Evolutionary conservation across 2,888 invertebrate species (phyloP), one percentile per base, ranked within the genome.

Genomic region (Drosophila kanekoi): DNA sequence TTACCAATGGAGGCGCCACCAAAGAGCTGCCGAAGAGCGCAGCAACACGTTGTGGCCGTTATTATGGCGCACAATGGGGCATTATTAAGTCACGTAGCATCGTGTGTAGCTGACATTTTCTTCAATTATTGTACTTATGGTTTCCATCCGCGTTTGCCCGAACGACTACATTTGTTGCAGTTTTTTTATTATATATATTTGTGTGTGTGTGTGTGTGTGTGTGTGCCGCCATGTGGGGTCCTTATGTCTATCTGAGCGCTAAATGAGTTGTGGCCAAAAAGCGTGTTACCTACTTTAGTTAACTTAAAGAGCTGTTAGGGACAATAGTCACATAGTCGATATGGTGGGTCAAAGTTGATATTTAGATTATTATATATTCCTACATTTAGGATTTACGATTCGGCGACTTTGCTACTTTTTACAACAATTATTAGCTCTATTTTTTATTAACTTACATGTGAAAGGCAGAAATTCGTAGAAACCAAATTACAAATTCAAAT

Each of bases 121-220:
- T 79, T 86, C 85, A 85, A 85, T 85, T 82, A 82, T 81, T 72
- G 79, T 88, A 86, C 88, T 86, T 87, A 79, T 70, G 85, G 83
- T 87, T 82, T 86, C 76, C 63, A 45, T 83, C 73, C 72, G 84
- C 87, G 76, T 82, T 77, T 65, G 56, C 63, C 49, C 44, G 44
- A 54, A 54, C 49, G 37, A 79, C 58, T 80, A 45, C 67, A 79
- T 62, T 67, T 69, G 49, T 60, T 65, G 58, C 52, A 58, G 33
- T 59, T 59, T 41, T 33, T 44, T 35, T 57, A 18, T 32, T 8
- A 41, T 43, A 48, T 18, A 5, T 43, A 5, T 14, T 20, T 11
- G 0, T 45, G 18, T 60, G 43, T 13, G 28, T 8, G 48, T 40
- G 23, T 47, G 37, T 48, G 37, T 43, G n/a, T n/a, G n/a, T n/a